phyloP scores from a whole-genome alignment of 2,888 invertebrate genomes.

The Apamea epomidion region DNA sequence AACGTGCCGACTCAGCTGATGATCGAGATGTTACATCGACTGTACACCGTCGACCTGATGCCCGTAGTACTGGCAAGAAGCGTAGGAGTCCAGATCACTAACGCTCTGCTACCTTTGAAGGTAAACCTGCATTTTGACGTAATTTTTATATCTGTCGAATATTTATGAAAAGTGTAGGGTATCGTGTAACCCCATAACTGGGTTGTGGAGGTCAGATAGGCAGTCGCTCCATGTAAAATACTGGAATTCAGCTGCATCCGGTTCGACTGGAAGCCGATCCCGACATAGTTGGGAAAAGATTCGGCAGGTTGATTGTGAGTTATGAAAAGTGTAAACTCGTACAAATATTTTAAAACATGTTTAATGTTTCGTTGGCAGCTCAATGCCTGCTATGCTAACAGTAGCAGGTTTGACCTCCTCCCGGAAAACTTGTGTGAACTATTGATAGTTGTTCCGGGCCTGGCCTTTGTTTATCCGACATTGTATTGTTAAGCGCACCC shows the following conservation, averaged over 20 bases:
- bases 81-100: constrained; percentile 95
- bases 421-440: constrained; percentile 2
- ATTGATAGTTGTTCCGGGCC: not conserved
- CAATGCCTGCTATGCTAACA: too few species aligned
- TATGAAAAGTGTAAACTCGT: not conserved
- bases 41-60: constrained; percentile 94
- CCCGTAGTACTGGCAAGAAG: constrained; percentile 95
- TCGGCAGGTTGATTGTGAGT: not conserved
- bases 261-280: not conserved
- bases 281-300: not conserved
- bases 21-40: constrained; percentile 95
- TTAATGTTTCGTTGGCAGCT: not conserved
- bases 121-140: constrained; percentile 79
- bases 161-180: not conserved
- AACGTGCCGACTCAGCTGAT: constrained; percentile 97
- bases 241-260: not conserved
- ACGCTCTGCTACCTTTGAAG: constrained; percentile 94
- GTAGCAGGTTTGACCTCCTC: not conserved
- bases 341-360: not conserved
- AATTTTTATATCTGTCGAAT: not conserved
- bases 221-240: not conserved
- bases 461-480: not conserved
- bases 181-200: not conserved
- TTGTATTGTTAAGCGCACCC: constrained; percentile 1
- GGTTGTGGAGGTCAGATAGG: not conserved